Evolutionary conservation across 2,888 invertebrate species (phyloP), one percentile per base, ranked within the genome.

Genomic region (Timema podura): DNA sequence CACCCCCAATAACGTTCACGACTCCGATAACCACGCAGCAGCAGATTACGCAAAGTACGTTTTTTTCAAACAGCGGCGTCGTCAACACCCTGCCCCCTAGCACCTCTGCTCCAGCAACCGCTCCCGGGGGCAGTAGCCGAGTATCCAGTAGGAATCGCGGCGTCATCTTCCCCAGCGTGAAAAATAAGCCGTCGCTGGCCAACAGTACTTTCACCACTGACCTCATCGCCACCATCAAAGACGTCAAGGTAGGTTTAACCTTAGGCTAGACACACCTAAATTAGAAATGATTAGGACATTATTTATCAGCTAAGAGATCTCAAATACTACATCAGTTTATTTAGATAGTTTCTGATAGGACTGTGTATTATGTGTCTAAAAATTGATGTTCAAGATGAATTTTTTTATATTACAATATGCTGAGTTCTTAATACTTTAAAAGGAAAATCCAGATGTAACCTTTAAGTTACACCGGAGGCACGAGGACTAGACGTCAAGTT

Each of bases 121-220:
- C 77, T 15, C 74, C 67, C 78, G 51, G 68, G 57, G 68, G 71
- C 64, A 64, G 64, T 70, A 61, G 64, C 49, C 70, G 70, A 16
- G 70, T 67, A 6, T 77, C 81, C 6, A 81, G 82, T 71, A 86
- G 92, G 74, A 93, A 92, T 81, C 91, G 92, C 54, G 92, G 92
- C 71, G 89, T 95, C 76, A 94, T 95, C 80, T 95, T 95, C 82
- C 95, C 95, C 10, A 93, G 93, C 79, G 91, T 94, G 68, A 94
- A 94, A 82, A 94, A 94, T 81, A 95, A 95, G 77, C 94, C 95
- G 44, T 89, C 91, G 74, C 88, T 91, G 72, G 90, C 91, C 70
- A 93, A 93, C 83, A 90, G 91, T 75, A 92, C 92, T 66, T 92
- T 93, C 80, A 86, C 91, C 65, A 90, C 90, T 10, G 93, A 93